phyloP scores from a whole-genome alignment of 2,797 vertebrate genomes.

The Peromyscus attwateri region DNA sequence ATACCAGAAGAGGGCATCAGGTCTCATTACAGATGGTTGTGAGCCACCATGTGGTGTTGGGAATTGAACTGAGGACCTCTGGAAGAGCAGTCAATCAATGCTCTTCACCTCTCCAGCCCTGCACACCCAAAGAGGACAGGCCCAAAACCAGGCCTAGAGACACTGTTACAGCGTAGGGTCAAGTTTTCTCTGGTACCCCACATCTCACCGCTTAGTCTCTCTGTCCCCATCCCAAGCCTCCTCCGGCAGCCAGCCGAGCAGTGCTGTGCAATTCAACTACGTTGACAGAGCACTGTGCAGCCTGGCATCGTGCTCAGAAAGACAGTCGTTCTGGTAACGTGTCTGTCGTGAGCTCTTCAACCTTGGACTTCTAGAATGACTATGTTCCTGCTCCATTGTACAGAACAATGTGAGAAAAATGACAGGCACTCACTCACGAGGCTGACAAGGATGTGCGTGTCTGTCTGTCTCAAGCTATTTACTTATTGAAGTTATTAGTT shows the following conservation, averaged over 20 bases:
- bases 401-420: background rate
- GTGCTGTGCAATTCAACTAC: constrained; percentile 58
- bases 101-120: background rate
- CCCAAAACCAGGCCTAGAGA: background rate
- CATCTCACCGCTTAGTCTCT: background rate
- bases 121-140: background rate
- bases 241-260: constrained; percentile 55
- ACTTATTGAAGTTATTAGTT: background rate
- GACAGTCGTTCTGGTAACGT: constrained; percentile 20
- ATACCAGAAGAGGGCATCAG: too few species aligned
- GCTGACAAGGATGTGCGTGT: background rate
- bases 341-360: constrained; percentile 40
- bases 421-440: background rate
- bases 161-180: background rate
- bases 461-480: background rate
- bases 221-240: constrained; percentile 30
- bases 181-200: constrained; percentile 31
- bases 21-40: background rate
- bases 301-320: background rate
- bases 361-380: constrained; percentile 53
- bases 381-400: constrained; percentile 6
- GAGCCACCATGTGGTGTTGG: background rate
- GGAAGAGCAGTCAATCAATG: background rate
- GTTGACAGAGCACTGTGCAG: constrained; percentile 54
- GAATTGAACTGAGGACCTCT: background rate